Evolutionary conservation across 2,888 invertebrate species (phyloP).

Genomic region (Parnassius glacialis): DNA sequence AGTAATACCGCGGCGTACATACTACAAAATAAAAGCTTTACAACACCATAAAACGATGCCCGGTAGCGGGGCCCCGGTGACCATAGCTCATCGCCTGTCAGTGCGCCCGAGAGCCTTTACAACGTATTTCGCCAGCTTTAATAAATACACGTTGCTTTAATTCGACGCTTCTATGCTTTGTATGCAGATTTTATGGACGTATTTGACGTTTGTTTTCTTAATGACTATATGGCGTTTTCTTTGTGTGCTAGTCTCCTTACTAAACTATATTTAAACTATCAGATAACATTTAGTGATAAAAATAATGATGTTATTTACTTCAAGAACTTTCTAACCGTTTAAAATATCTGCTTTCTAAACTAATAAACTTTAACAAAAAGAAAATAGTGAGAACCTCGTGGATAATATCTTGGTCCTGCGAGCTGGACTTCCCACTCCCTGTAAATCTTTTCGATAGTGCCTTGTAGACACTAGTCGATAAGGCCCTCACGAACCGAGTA

Average conservation of each 20-base stretch:
- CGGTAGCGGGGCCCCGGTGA: constrained; percentile 40
- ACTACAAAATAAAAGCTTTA: constrained; percentile 29
- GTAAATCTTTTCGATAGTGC: constrained; percentile 70
- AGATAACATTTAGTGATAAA: too few species aligned
- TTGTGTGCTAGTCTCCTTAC: neutral
- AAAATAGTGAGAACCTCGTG: constrained; percentile 43
- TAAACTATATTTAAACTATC: too few species aligned
- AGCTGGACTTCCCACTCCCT: constrained; percentile 51
- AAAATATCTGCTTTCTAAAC: too few species aligned
- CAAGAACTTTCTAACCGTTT: too few species aligned
- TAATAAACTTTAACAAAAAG: constrained; percentile 6
- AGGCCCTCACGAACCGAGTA: constrained; percentile 62
- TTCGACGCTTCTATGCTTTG: constrained; percentile 47
- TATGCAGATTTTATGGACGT: constrained; percentile 52
- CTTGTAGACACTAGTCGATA: constrained; percentile 56
- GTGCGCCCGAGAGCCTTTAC: constrained; percentile 36
- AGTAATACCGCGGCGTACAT: constrained; percentile 20
- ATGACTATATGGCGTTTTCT: constrained; percentile 22
- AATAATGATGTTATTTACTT: too few species aligned
- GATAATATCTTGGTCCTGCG: constrained; percentile 45
- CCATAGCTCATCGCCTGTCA: constrained; percentile 47
- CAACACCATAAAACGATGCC: constrained; percentile 45
- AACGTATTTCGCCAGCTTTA: constrained; percentile 39
- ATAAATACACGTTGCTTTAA: constrained; percentile 57
- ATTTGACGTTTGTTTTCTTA: constrained; percentile 42